Percentiles rank a stretch among this genome's conserved stretches.
These are phyloP conservation scores for Lithophane ornitopus DNA, from an alignment of 2,888 invertebrate species.

Conservation along the genomic window DNA sequence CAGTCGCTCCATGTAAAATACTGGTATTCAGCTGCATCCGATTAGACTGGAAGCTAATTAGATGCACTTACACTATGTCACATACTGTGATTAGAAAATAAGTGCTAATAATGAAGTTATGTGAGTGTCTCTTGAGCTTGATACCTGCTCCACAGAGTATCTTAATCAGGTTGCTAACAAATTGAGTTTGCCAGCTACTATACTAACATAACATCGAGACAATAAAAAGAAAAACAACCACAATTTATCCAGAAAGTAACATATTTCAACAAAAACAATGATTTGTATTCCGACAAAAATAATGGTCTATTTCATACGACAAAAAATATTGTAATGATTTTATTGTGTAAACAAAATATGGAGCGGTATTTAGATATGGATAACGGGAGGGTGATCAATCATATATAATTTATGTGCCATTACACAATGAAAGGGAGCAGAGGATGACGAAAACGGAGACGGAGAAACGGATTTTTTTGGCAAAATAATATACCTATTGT, in stretches of 20 bases:
- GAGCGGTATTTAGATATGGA: conserved; percentile 60
- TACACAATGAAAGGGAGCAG: conserved; percentile 57
- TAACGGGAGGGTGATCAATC: conserved; percentile 61
- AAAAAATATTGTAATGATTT: conserved; percentile 61
- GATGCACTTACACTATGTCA: too few relatives aligned
- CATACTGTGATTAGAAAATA: too few relatives aligned
- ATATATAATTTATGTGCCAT: conserved; percentile 68
- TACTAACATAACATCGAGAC: neutral
- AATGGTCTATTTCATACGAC: conserved; percentile 46
- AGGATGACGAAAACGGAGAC: conserved; percentile 52
- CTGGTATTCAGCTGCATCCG: too few relatives aligned
- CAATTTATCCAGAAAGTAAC: conserved; percentile 18
- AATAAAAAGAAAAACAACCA: neutral
- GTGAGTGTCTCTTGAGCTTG: neutral
- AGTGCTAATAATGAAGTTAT: neutral
- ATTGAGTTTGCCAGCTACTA: neutral
- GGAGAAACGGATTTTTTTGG: conserved; percentile 40
- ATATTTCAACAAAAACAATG: conserved; percentile 47
- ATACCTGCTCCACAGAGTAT: neutral
- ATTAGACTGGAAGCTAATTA: too few relatives aligned
- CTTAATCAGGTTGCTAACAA: neutral
- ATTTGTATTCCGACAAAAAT: conserved; percentile 56
- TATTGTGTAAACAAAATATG: conserved; percentile 58
- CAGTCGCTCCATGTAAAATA: too few relatives aligned
- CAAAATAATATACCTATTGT: conserved; percentile 27